phyloP scores from a whole-genome alignment of 2,888 invertebrate genomes.

The Alloplasta piceator region DNA sequence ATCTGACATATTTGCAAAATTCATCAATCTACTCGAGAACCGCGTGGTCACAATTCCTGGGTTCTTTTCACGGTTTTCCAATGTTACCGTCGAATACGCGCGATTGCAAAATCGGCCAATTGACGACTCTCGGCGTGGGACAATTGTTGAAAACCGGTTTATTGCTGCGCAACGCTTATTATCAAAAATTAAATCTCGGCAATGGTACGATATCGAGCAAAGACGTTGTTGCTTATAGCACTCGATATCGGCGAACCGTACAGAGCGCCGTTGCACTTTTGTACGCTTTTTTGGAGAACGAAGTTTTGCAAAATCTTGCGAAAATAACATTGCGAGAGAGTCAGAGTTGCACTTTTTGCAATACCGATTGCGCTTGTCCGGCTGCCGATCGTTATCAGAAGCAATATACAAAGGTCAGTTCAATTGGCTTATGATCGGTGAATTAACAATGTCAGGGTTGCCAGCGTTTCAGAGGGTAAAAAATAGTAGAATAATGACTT shows the following conservation, averaged over 20 bases:
- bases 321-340: conserved; percentile 89
- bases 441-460: conserved; percentile 27
- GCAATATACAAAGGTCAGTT: conserved; percentile 81
- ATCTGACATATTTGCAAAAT: conserved; percentile 78
- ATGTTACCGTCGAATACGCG: conserved; percentile 88
- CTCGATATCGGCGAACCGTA: conserved; percentile 94
- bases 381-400: conserved; percentile 86
- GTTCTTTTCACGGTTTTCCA: conserved; percentile 94
- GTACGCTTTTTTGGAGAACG: conserved; percentile 88
- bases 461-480: too few species aligned
- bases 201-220: conserved; percentile 83
- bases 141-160: conserved; percentile 93
- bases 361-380: conserved; percentile 92
- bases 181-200: conserved; percentile 82
- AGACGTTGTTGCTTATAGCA: conserved; percentile 90
- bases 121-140: conserved; percentile 92
- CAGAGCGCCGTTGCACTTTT: conserved; percentile 94
- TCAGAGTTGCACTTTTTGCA: conserved; percentile 93
- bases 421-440: too few species aligned
- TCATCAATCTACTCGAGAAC: conserved; percentile 76
- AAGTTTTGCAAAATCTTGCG: conserved; percentile 85
- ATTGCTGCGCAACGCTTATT: conserved; percentile 86
- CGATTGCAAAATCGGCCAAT: conserved; percentile 92
- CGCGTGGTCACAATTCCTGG: conserved; percentile 89
- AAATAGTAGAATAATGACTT: too few species aligned